Base-by-base conservation (phyloP, 2,888 invertebrate genomes). In the Fragum fragum region DNA sequence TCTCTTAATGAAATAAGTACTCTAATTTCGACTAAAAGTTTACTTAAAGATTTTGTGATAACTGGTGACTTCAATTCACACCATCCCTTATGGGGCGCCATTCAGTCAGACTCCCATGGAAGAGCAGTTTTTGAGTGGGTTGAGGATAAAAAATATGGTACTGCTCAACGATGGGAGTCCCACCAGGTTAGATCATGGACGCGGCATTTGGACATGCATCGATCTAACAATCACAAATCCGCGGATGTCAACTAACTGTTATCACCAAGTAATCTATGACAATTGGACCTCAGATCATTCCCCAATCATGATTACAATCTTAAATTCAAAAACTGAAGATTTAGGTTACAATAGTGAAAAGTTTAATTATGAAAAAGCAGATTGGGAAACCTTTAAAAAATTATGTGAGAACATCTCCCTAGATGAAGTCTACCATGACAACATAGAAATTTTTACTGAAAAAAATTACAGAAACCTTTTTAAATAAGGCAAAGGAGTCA, bases 1-100 rank as follows among this genome's bases (percentile, higher is more conserved):
- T 29, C 28, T 61, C 18, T 61, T 28, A 29, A 61, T 29, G 7
- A 61, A 28, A 26, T 61, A 9, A 18, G 9, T 28, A 18, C 61
- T 7, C 16, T 6, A 11, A 29, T 61, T 28, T 11, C 26, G 28
- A 28, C 9, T 18, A 29, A 29, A 28, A 61, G 61, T n/a, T 14
- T 14, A 1, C 29, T 61, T 29, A 29, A 61, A 61, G 32, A 63
- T n/a, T 7, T n/a, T n/a, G n/a, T n/a, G n/a, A n/a, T n/a, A n/a
- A n/a, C n/a, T n/a, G n/a, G n/a, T n/a, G n/a, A n/a, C 52, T 70
- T 70, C 26, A 70, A 70, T 26, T 47, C 70, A 52, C 70, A 70
- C 29, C 21, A 70, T 28, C 70, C 47, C 14, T 9, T 53, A 7
- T 70, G 70, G 70, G 70, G 70, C 9, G 16, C 47, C 23, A 70